phyloP scores from a whole-genome alignment of 1,140 invertebrate genomes.

The Anagrus nilaparvatae region DNA sequence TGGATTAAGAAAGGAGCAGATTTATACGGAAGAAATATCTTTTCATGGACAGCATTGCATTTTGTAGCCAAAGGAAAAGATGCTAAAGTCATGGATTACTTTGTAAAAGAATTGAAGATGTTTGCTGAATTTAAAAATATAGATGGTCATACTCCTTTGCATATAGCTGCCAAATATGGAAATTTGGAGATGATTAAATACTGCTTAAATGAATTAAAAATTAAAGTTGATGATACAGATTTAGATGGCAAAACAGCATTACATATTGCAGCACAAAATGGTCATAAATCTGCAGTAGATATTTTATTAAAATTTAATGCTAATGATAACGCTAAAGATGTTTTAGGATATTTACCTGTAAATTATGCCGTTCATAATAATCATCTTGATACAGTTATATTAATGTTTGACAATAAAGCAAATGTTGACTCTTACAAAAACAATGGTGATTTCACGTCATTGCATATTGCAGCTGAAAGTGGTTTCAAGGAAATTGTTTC shows the following conservation, averaged over 20 bases:
- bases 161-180: conserved; percentile 12
- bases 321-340: conserved; percentile 38
- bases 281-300: conserved; percentile 10
- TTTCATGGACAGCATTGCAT: conserved; percentile 8
- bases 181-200: conserved; percentile 9
- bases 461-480: conserved; percentile 11
- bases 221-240: conserved; percentile 45
- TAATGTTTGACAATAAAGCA: conserved; percentile 10
- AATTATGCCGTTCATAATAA: conserved; percentile 9
- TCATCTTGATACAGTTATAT: conserved; percentile 9
- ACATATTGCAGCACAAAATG: conserved; percentile 14
- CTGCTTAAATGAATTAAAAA: conserved; percentile 14
- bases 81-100: conserved; percentile 60
- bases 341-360: conserved; percentile 3
- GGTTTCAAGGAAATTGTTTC: conserved; percentile 4
- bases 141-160: conserved; percentile 11
- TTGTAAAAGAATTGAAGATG: conserved; percentile 54
- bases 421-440: conserved; percentile 29
- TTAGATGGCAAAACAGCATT: conserved; percentile 51
- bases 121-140: conserved; percentile 31
- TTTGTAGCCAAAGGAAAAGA: conserved; percentile 43
- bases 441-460: neutral
- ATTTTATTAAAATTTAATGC: conserved; percentile 29
- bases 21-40: conserved; percentile 4
- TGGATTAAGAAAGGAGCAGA: conserved; percentile 23